Evolutionary conservation across 2,797 vertebrate species (phyloP).

Genomic region (Xenopus petersii): DNA sequence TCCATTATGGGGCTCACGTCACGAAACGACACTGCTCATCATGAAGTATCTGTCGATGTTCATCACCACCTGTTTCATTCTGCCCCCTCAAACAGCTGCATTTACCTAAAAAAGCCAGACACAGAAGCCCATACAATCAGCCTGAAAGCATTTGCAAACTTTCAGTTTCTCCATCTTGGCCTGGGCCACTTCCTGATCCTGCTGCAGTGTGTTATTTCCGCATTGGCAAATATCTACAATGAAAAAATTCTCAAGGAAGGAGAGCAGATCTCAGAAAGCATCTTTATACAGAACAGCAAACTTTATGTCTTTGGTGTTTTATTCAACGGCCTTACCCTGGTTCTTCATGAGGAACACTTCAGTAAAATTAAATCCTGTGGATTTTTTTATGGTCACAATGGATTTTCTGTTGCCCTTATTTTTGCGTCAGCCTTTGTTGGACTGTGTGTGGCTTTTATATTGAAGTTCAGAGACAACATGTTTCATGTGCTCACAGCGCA

Average conservation of each 20-base stretch:
- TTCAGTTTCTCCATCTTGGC: constrained; percentile 73
- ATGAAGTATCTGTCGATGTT: constrained; percentile 65
- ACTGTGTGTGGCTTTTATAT: constrained; percentile 92
- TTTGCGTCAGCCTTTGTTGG: constrained; percentile 87
- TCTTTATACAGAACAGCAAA: constrained; percentile 95
- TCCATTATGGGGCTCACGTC: constrained; percentile 86
- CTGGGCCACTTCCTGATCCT: constrained; percentile 87
- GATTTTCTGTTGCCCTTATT: constrained; percentile 82
- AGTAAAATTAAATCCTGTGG: constrained; percentile 80
- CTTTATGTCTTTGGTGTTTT: constrained; percentile 87
- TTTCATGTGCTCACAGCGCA: constrained; percentile 95
- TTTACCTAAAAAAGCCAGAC: constrained; percentile 68
- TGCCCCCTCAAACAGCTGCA: constrained; percentile 81
- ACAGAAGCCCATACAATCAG: constrained; percentile 58
- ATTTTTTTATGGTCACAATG: constrained; percentile 91
- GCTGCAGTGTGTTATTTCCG: constrained; percentile 89
- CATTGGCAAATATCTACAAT: constrained; percentile 96
- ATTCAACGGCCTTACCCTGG: constrained; percentile 85
- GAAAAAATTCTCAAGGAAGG: constrained; percentile 97
- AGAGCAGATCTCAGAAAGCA: constrained; percentile 84
- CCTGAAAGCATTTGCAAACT: constrained; percentile 46
- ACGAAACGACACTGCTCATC: constrained; percentile 71
- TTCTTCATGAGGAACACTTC: constrained; percentile 71
- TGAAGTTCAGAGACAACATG: constrained; percentile 98
- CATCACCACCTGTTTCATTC: constrained; percentile 75